Conservation (phyloP, 2,888 invertebrate genomes). For the Hartigia nigra region DNA sequence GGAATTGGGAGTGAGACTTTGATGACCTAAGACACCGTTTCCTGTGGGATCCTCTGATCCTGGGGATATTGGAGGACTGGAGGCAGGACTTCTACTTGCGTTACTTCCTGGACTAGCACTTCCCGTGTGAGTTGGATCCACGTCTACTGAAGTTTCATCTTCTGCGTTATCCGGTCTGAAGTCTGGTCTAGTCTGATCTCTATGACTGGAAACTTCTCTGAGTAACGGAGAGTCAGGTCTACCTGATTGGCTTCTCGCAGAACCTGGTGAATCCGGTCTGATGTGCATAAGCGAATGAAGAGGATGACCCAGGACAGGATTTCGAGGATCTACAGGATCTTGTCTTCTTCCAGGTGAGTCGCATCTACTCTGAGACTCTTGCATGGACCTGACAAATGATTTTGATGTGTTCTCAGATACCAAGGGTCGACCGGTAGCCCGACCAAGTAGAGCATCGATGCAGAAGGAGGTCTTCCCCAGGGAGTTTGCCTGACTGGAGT, state of each 20-base stretch:
- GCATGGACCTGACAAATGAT: slow-evolving; percentile 4
- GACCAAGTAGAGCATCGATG: slow-evolving; percentile 87
- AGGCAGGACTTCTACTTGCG: slow-evolving; percentile 72
- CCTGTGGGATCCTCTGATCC: slow-evolving; percentile 80
- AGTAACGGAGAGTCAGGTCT: slow-evolving; percentile 17
- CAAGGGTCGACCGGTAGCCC: slow-evolving; percentile 63
- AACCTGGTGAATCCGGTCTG: slow-evolving; percentile 2
- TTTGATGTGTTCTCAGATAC: not conserved
- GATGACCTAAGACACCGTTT: slow-evolving; percentile 51
- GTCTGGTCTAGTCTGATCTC: slow-evolving; percentile 58
- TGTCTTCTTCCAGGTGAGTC: slow-evolving; percentile 6
- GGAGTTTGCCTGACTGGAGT: slow-evolving; percentile 23
- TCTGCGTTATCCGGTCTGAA: slow-evolving; percentile 49
- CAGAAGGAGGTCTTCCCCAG: slow-evolving; percentile 82
- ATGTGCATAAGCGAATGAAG: slow-evolving; percentile 33
- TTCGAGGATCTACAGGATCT: not conserved
- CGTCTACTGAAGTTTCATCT: slow-evolving; percentile 41
- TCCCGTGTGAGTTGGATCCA: slow-evolving; percentile 65
- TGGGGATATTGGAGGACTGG: slow-evolving; percentile 87
- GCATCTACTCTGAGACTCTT: slow-evolving; percentile 28
- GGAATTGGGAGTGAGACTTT: slow-evolving; percentile 33
- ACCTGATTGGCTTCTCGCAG: slow-evolving; percentile 15
- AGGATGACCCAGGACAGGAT: slow-evolving; percentile 29
- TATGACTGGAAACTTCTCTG: slow-evolving; percentile 40
- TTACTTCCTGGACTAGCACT: slow-evolving; percentile 71